A percentile compares a stretch with the other conserved stretches of the same genome.
phyloP scores from a whole-genome alignment of 2,113 vertebrate species.

The Ariopsis seemanni region DNA sequence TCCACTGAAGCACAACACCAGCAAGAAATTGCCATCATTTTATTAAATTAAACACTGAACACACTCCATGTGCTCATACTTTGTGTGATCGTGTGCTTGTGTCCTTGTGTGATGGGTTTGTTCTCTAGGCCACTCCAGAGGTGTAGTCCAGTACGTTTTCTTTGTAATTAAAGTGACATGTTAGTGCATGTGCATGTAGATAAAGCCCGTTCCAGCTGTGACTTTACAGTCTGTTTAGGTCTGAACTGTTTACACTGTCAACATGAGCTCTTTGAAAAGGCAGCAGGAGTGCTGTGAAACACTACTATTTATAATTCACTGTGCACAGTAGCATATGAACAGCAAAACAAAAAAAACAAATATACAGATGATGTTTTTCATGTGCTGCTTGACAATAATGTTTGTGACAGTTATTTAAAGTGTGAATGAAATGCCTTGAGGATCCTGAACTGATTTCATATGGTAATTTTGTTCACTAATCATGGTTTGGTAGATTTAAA shows the following conservation, averaged over 20 bases:
- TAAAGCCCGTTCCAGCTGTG: constrained; percentile 30
- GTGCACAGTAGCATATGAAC: not conserved
- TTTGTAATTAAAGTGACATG: constrained; percentile 24
- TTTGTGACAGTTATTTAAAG: not conserved
- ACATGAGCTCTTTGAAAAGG: constrained; percentile 12
- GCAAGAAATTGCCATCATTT: not conserved
- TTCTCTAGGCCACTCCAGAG: not conserved
- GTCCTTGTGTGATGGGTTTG: not conserved
- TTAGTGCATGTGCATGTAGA: constrained; percentile 18
- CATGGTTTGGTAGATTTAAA: no score
- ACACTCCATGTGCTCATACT: constrained; percentile 13
- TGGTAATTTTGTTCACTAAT: not conserved
- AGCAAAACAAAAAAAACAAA: not conserved
- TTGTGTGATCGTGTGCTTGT: not conserved
- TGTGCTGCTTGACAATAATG: not conserved
- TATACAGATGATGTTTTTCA: not conserved
- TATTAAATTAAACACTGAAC: not conserved
- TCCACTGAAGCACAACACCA: constrained; percentile 3
- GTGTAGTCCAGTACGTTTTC: not conserved
- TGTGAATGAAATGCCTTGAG: not conserved
- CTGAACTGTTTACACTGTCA: constrained; percentile 40
- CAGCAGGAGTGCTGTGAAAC: not conserved
- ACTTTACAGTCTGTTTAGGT: constrained; percentile 20
- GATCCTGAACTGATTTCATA: not conserved
- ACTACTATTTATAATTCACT: not conserved